phyloP scores from a whole-genome alignment of 2,113 vertebrate species.

The Cygnus buccinator region DNA sequence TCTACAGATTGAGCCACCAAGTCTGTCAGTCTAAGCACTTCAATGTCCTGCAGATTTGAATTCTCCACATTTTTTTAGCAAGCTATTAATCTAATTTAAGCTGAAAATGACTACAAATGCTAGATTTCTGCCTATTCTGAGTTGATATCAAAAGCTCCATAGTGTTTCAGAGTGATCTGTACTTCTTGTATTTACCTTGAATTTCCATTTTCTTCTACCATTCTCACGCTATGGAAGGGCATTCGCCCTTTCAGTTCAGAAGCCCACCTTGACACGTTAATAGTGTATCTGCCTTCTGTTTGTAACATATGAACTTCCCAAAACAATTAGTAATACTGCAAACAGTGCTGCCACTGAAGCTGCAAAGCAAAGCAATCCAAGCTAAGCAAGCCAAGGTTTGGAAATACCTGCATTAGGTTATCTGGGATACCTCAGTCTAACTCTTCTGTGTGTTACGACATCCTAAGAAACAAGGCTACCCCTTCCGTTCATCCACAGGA shows the following conservation, averaged over 20 bases:
- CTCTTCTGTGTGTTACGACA: fast-evolving
- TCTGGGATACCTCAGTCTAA: not conserved
- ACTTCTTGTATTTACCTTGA: not conserved
- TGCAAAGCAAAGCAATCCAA: not conserved
- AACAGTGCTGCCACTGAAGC: not conserved
- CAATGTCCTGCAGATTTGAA: not conserved
- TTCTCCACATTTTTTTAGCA: not conserved
- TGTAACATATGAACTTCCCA: not conserved
- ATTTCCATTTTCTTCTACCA: not conserved
- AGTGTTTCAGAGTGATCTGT: not conserved
- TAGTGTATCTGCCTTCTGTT: not conserved
- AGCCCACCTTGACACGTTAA: not conserved
- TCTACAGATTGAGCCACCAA: not conserved
- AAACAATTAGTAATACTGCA: not conserved
- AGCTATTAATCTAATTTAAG: not conserved
- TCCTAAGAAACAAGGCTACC: not conserved
- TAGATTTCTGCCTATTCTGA: not conserved
- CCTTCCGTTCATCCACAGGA: not conserved
- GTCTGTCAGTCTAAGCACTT: not conserved
- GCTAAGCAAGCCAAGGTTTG: not conserved
- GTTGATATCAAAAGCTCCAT: not conserved
- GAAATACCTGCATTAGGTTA: not conserved
- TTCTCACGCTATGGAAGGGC: not conserved
- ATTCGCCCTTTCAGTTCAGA: not conserved
- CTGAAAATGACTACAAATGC: not conserved